Evolutionary conservation across 1,140 invertebrate species (phyloP).

Genomic region (Prorops nasuta): DNA sequence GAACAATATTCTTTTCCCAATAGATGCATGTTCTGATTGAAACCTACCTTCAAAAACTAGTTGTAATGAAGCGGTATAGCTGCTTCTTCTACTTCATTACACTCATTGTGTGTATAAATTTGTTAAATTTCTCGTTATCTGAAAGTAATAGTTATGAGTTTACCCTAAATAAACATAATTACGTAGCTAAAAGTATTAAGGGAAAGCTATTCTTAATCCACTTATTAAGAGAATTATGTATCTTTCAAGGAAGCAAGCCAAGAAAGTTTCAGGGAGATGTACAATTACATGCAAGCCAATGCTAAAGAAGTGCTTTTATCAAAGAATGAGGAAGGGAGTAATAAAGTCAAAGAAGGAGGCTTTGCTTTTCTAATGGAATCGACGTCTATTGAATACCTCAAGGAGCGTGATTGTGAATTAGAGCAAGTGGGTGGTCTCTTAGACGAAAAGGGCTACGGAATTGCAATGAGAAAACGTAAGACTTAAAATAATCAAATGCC

Average conservation of each 20-base stretch:
- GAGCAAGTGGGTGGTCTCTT: slow-evolving; percentile 76
- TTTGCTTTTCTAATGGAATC: slow-evolving; percentile 90
- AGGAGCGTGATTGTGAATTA: slow-evolving; percentile 78
- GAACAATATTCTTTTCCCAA: too few relatives aligned
- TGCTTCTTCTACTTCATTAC: too few relatives aligned
- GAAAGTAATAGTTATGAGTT: too few relatives aligned
- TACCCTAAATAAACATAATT: too few relatives aligned
- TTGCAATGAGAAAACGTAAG: slow-evolving; percentile 79
- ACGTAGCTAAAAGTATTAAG: too few relatives aligned
- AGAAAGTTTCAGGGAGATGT: slow-evolving; percentile 66
- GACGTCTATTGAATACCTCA: slow-evolving; percentile 80
- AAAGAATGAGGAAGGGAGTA: slow-evolving; percentile 72
- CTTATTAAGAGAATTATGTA: slow-evolving; percentile 42
- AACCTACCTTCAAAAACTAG: too few relatives aligned
- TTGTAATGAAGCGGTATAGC: too few relatives aligned
- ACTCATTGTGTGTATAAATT: too few relatives aligned
- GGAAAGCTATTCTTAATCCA: slow-evolving; percentile 15
- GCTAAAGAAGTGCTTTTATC: slow-evolving; percentile 65
- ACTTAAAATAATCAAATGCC: slow-evolving; percentile 2
- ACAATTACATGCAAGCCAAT: slow-evolving; percentile 70
- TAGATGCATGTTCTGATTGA: too few relatives aligned
- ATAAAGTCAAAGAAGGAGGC: slow-evolving; percentile 61
- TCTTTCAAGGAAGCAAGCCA: slow-evolving; percentile 71
- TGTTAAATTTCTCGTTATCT: too few relatives aligned
- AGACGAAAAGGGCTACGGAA: slow-evolving; percentile 86